Evolutionary conservation across 2,113 vertebrate genomes (phyloP).

Genomic region (Nanger granti): DNA sequence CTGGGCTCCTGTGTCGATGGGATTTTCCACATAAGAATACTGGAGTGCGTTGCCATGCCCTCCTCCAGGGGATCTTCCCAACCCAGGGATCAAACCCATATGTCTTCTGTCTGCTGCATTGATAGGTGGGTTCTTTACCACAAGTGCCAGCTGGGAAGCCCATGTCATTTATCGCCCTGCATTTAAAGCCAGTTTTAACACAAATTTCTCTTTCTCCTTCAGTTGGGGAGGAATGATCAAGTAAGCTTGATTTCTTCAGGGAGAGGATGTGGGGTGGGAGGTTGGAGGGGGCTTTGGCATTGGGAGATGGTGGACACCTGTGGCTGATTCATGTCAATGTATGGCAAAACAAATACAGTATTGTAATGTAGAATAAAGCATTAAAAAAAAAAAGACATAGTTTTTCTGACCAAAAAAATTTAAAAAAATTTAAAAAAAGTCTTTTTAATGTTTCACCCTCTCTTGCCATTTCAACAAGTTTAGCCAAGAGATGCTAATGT

Average conservation of each 20-base stretch:
- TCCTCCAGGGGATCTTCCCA: background rate
- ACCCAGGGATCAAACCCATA: background rate
- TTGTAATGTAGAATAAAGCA: too few species aligned
- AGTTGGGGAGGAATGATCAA: background rate
- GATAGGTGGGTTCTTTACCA: background rate
- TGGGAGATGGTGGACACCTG: too few species aligned
- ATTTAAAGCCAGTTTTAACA: background rate
- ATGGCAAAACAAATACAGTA: too few species aligned
- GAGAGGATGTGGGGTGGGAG: too few species aligned
- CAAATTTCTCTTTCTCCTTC: background rate
- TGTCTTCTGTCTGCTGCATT: background rate
- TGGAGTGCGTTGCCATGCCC: background rate
- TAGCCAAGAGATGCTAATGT: slow-evolving; percentile 3
- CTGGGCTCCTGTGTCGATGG: background rate
- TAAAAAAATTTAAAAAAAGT: background rate
- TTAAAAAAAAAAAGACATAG: too few species aligned
- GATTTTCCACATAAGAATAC: background rate
- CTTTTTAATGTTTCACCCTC: background rate
- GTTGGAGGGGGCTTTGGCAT: too few species aligned
- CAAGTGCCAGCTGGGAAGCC: background rate
- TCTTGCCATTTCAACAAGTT: slow-evolving; percentile 21
- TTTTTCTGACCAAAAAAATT: too few species aligned
- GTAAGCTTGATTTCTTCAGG: background rate
- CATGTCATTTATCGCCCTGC: background rate
- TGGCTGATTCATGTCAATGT: too few species aligned